These are phyloP conservation scores for Napeogenes inachia DNA, from an alignment of 2,888 invertebrate genomes.

Conservation along the genomic window DNA sequence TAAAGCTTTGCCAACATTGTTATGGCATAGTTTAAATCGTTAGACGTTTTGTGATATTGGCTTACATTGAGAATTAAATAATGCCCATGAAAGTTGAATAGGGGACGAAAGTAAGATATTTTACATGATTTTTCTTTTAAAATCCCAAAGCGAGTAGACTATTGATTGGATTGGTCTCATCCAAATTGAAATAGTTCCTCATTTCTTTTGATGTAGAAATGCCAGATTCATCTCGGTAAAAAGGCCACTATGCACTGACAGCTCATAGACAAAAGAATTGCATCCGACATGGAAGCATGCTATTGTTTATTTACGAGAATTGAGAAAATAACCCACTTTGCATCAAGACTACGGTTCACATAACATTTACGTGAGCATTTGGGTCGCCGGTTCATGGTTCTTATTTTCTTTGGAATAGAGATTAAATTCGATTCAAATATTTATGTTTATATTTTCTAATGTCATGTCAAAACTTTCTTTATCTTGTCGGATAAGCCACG, in stretches of 20 bases:
- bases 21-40: too few relatives aligned
- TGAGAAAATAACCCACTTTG: constrained; percentile 49
- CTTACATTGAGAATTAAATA: too few relatives aligned
- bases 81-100: too few relatives aligned
- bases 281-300: constrained; percentile 17
- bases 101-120: too few relatives aligned
- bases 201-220: too few relatives aligned
- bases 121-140: too few relatives aligned
- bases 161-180: too few relatives aligned
- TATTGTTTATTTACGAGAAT: constrained; percentile 30
- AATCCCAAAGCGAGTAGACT: too few relatives aligned
- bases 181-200: too few relatives aligned
- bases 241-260: neutral
- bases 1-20: too few relatives aligned
- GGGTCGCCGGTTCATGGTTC: constrained; percentile 21
- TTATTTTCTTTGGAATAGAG: constrained; percentile 15
- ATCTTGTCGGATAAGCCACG: constrained; percentile 22
- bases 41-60: too few relatives aligned
- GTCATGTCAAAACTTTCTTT: constrained; percentile 38
- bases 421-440: constrained; percentile 27
- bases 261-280: constrained; percentile 26
- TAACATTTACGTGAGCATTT: constrained; percentile 37
- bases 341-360: constrained; percentile 45
- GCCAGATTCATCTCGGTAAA: neutral
- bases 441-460: constrained; percentile 41